Evolutionary conservation across 2,888 invertebrate species (phyloP).

Genomic region (Nephrocerus scutellatus): DNA sequence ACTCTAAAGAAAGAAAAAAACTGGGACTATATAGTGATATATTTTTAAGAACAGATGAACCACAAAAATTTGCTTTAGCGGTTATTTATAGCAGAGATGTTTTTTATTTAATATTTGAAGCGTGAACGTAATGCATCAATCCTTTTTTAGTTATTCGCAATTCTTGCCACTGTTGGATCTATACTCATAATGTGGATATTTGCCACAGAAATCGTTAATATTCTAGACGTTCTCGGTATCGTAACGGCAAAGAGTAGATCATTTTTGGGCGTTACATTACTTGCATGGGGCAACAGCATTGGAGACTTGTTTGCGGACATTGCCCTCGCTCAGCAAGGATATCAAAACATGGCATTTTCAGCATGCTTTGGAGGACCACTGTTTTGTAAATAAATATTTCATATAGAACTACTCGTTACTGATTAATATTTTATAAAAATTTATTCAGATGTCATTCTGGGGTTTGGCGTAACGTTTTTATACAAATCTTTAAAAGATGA

Average conservation of each 20-base stretch:
- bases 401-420: no score
- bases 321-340: constrained; percentile 56
- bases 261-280: constrained; percentile 57
- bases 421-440: constrained; percentile 3
- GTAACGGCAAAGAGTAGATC: constrained; percentile 54
- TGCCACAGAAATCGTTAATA: constrained; percentile 56
- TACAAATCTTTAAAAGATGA: constrained; percentile 5
- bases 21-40: no score
- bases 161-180: constrained; percentile 26
- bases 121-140: no score
- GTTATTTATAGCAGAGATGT: no score
- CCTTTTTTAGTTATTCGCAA: constrained; percentile 27
- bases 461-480: constrained; percentile 6
- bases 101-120: no score
- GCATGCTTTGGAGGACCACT: constrained; percentile 64
- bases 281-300: constrained; percentile 61
- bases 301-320: constrained; percentile 52
- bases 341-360: constrained; percentile 58
- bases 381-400: constrained; percentile 56
- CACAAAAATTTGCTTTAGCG: no score
- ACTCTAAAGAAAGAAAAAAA: no score
- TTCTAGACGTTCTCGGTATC: constrained; percentile 53
- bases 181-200: constrained; percentile 56
- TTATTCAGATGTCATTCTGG: constrained; percentile 10
- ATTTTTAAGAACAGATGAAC: no score